Conservation (phyloP, 2,888 invertebrate species). For the Eupithecia subumbrata region DNA sequence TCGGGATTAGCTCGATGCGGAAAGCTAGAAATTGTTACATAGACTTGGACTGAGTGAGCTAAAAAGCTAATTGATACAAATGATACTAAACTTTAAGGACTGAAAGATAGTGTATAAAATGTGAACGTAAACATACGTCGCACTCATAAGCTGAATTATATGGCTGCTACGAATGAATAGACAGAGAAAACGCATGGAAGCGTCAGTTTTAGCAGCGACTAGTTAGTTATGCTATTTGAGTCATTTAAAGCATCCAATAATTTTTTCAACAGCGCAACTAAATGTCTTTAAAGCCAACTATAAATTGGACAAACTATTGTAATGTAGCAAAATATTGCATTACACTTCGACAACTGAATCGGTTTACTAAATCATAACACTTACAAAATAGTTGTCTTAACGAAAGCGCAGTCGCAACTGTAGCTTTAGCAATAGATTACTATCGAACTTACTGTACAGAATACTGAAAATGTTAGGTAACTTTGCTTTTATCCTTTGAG, state of each 20-base stretch:
- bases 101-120: background rate
- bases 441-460: constrained; percentile 14
- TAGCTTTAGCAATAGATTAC: constrained; percentile 23
- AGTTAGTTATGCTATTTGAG: background rate
- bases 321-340: constrained; percentile 16
- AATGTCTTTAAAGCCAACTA: background rate
- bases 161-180: background rate
- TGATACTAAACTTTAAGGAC: constrained; percentile 2
- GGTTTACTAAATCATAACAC: constrained; percentile 22
- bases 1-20: constrained; percentile 31
- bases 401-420: constrained; percentile 20
- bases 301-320: background rate
- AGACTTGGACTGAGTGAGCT: constrained; percentile 13
- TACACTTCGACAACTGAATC: constrained; percentile 15
- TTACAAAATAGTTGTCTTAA: constrained; percentile 30
- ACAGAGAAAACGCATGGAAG: background rate
- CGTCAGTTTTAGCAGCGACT: background rate
- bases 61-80: constrained; percentile 10
- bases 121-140: background rate
- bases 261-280: background rate
- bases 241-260: background rate
- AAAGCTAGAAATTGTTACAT: constrained; percentile 24
- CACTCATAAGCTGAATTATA: background rate
- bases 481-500: background rate
- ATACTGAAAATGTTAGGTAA: constrained; percentile 1